Base-by-base conservation (phyloP, 92 coral and sea anemone species). In the Siderastrea siderea region DNA sequence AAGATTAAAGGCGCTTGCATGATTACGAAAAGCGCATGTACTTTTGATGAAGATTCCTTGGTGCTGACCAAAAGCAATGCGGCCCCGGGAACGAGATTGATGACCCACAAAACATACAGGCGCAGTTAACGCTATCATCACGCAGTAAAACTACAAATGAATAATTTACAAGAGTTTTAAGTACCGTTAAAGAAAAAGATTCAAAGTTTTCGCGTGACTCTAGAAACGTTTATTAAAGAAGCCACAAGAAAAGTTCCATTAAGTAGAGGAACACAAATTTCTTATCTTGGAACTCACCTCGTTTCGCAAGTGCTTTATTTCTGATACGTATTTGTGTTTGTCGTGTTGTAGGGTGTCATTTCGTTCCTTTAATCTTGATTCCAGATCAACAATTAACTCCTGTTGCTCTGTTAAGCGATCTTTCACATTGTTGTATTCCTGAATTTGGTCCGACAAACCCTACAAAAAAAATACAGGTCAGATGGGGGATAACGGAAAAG, bases 311-410 rank as follows among this genome's bases (percentile, higher is more conserved):
- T 91, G 99, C 75, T 98, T 98, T 79, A 98, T 95, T 48, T 98
- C 99, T 53, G 90, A 91, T 79, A 91, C 91, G 74, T 92, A 92
- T 79, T 95, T 98, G 77, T 93, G 93, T 77, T 93, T 95, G 80
- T 98, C 99, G 16, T 84, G 88, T 85, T 95, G 98, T 89, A 98
- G 87, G 45, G 93, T 91, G 66, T 95, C 98, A 51, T 93, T 91
- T 70, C 98, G 90, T 89, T 95, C 98, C 85, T 93, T 94, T 26
- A 98, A 82, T 51, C 88, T 89, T 6, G 93, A 67, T 75, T 98
- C 99, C 16, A 98, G 86, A 48, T 95, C 99, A 45, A 95, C 78
- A 48, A 95, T 91, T 43, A 92, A 62, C 67, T 97, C 99, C 50
- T 92, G 93, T 10, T 93, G 89, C 65, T 96, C 98, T 55, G 81